Base-by-base conservation (phyloP, 2,888 invertebrate species). In the Lepidocyrtoides sp. region DNA sequence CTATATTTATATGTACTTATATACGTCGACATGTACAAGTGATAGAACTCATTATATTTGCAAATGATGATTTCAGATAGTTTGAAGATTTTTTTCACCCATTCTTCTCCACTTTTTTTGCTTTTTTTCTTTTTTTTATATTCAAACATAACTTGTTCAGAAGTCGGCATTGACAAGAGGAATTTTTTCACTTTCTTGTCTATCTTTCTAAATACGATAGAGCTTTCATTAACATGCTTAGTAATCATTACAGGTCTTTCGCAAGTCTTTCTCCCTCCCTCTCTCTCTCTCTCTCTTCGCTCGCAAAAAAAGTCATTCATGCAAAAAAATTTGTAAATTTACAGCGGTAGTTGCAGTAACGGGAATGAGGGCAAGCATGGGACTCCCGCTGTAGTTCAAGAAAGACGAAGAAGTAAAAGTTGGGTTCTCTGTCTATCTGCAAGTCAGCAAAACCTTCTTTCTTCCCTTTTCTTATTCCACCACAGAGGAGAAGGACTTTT, bases 21-120 rank as follows among this genome's bases (percentile, higher is more conserved):
- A n/a, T n/a, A n/a, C n/a, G n/a, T n/a, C n/a, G n/a, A 26, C 12
- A 23, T 20, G 54, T 79, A 26, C 1, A 44, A 20, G 12, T 44
- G 81, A 51, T 88, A 69, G 79, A 29, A 89, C 75, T 83, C 82
- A 89, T 89, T 89, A 89, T 89, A 83, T 83, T 89, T 89, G 89
- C 89, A 89, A 89, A 89, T 89, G 89, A 83, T 32, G 72, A 88
- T 81, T 60, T 88, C 60, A 48, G 72, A 75, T 85, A 54, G 75
- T 88, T 72, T 29, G 60, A 29, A 87, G 51, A 60, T 66, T 44
- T 48, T 32, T 29, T 36, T 57, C n/a, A 5, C n/a, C 36, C 20
- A 20, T 41, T 48, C 12, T 12, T 2, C 23, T 12, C n/a, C 7
- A 2, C 66, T 20, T 12, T 14, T 36, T 32, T 66, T 32, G 26